phyloP scores from a whole-genome alignment of 2,888 invertebrate genomes.

The Salpingus planirostris region DNA sequence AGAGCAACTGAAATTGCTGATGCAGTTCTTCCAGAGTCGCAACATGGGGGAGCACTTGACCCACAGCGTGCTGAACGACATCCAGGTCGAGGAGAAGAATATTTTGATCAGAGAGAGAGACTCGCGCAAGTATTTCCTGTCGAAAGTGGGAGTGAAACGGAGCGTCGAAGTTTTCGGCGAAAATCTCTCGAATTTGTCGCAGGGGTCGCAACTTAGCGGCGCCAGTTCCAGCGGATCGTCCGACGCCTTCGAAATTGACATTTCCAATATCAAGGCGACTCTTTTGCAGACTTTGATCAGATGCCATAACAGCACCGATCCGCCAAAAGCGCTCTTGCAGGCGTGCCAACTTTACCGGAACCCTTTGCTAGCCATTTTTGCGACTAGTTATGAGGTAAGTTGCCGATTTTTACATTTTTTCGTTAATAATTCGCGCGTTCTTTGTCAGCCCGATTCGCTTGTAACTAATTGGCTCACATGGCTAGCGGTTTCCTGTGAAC shows the following conservation, averaged over 20 bases:
- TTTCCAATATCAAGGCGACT: constrained; percentile 33
- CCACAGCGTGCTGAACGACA: constrained; percentile 39
- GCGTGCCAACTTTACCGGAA: constrained; percentile 50
- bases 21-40: constrained; percentile 49
- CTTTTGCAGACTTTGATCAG: constrained; percentile 55
- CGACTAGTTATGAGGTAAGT: constrained; percentile 59
- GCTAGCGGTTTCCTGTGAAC: constrained; percentile 38
- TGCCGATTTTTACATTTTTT: too few species aligned
- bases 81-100: constrained; percentile 28
- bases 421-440: too few species aligned
- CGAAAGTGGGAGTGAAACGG: constrained; percentile 33
- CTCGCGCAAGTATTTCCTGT: constrained; percentile 35
- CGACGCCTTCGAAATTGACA: constrained; percentile 43
- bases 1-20: constrained; percentile 49
- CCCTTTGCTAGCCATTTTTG: constrained; percentile 56
- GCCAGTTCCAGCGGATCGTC: constrained; percentile 37
- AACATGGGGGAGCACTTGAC: constrained; percentile 53
- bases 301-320: constrained; percentile 62
- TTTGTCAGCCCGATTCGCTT: constrained; percentile 51
- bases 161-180: constrained; percentile 17
- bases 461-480: constrained; percentile 53
- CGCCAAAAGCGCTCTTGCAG: constrained; percentile 54
- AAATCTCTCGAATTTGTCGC: constrained; percentile 16
- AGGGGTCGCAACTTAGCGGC: constrained; percentile 27
- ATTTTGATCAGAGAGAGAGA: constrained; percentile 34